Base-by-base conservation (phyloP, 2,888 invertebrate genomes). In the Girardia tigrina region DNA sequence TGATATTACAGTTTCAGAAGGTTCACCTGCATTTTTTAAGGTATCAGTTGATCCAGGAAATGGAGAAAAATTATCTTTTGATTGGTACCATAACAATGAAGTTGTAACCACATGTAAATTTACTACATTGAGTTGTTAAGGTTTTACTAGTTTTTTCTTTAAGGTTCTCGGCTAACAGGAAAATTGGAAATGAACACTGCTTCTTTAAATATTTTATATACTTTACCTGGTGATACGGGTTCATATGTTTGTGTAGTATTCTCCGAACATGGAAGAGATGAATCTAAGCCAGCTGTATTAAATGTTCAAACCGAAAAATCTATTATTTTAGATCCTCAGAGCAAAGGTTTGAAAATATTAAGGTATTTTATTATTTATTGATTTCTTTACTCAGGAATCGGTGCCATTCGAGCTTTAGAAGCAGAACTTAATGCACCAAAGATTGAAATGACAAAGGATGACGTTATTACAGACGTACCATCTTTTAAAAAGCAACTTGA, bases 221-320 rank as follows among this genome's bases (percentile, higher is more conserved):
- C 94, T 26, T 95, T 94, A 83, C 92, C 97, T n/a, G 91, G 90
- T 80, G 98, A 98, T 85, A 92, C 92, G 2, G 95, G 95, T 26
- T 90, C 93, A 0, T 97, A 95, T 83, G 92, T 92, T 16, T 94
- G 94, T 81, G 90, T 90, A 83, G 95, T 95, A 0, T 90, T 91
- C 76, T 98, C 97, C 84, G 90, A 91, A 81, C 87, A 93, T 29
- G 98, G 98, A 0, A 91, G 94, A 87, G 92, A 93, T 26, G 28
- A 71, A 23, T 42, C 29, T 12, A 27, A 71, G 2, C 70, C 36
- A 1, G 77, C 36, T 16, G 23, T 27, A 36, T 36, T 36, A 36
- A 36, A 36, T 36, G 36, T 36, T 12, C 36, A 36, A 36, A 36
- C 36, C 36, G 36, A 36, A 16, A 36, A 36, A 36, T 36, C 36